Evolutionary conservation across 2,797 vertebrate species (phyloP), one percentile per base, ranked within the genome.

Genomic region (Lates japonicus): DNA sequence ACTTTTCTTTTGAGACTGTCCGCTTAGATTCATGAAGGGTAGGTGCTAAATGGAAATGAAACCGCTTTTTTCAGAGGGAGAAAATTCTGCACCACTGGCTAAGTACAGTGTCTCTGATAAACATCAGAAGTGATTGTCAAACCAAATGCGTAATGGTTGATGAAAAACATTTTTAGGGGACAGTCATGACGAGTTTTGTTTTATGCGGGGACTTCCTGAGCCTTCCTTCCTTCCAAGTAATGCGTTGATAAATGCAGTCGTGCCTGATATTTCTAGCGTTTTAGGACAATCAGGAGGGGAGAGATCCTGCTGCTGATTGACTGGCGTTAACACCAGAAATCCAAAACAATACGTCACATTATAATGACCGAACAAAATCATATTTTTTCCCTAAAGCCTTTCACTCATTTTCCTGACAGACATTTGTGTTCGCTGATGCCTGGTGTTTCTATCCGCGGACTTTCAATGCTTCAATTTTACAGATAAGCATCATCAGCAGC

Each of bases 1-100:
- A 82, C 87, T 74, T 79, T 49, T 29, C 2, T 2, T 90, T 90
- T 91, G 78, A 82, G 80, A 82, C 87, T 74, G 42, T 57, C 46
- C 78, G 61, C 83, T 73, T 58, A 54, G 54, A 78, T 35, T 49
- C n/a, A 29, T 73, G 72, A 78, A 74, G 55, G 31, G 8, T 19
- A 68, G 71, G 71, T 72, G 87, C 54, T 61, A 67, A 29, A 48
- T 69, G 16, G 42, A 31, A 70, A 63, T 22, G 1, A 62, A 70
- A 19, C 74, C 9, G 37, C 37, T 48, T 41, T 48, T 60, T 42
- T 46, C 2, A n/a, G n/a, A 42, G 2, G 48, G 4, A 4, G 4
- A 52, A 3, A 10, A 17, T 10, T 37, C 19, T 11, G 29, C 49
- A 60, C 46, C 35, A 59, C 17, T n/a, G n/a, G n/a, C n/a, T n/a